These are phyloP conservation scores for Prietella phreatophila DNA, from an alignment of 2,113 vertebrate genomes.

Conservation along the genomic window DNA sequence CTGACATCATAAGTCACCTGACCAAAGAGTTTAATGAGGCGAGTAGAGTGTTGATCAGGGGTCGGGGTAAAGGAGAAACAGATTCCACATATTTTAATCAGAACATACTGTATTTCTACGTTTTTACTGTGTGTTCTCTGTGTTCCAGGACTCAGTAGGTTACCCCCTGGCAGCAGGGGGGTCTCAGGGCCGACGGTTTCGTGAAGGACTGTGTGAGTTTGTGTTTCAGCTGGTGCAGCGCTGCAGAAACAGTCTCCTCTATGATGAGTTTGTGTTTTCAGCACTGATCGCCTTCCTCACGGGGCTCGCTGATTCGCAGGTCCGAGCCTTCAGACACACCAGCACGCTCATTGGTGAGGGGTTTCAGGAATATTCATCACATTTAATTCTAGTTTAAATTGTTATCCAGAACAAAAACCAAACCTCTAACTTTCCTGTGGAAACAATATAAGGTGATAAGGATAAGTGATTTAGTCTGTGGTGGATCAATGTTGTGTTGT, in stretches of 20 bases:
- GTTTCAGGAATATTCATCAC: background rate
- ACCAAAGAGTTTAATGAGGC: slow-evolving; percentile 87
- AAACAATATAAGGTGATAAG: background rate
- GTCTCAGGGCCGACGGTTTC: slow-evolving; percentile 74
- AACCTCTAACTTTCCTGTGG: background rate
- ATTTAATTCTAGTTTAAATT: background rate
- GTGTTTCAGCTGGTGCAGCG: slow-evolving; percentile 69
- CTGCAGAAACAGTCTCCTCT: slow-evolving; percentile 77
- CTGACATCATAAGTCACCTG: slow-evolving; percentile 81
- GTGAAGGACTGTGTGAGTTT: slow-evolving; percentile 76
- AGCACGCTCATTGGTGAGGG: slow-evolving; percentile 83
- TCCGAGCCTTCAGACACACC: slow-evolving; percentile 88
- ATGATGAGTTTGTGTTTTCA: slow-evolving; percentile 79
- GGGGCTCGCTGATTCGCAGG: slow-evolving; percentile 84
- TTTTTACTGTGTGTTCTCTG: background rate
- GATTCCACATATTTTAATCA: background rate
- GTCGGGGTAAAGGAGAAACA: background rate
- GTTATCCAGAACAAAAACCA: background rate
- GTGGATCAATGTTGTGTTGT: background rate
- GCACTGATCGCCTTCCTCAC: slow-evolving; percentile 79
- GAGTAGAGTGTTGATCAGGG: slow-evolving; percentile 5
- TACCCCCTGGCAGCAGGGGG: slow-evolving; percentile 77
- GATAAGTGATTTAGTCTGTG: background rate
- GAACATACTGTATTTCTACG: background rate
- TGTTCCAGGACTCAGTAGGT: slow-evolving; percentile 71